These are phyloP conservation scores for Phymanthus crucifer DNA, from an alignment of 92 coral and sea anemone species.

Conservation along the genomic window DNA sequence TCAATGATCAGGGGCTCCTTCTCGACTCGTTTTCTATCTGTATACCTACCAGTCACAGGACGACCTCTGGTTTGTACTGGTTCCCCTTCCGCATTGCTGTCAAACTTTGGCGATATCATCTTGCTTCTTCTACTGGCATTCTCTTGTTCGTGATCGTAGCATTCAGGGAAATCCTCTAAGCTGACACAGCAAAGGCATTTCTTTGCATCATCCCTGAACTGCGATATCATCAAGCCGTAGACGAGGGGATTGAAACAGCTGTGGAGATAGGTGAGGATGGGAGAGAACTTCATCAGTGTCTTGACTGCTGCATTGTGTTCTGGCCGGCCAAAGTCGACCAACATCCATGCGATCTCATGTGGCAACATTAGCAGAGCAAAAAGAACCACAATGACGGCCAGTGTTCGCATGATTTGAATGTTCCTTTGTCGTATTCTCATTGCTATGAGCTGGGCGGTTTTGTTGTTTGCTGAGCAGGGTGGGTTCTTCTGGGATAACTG, in stretches of 20 bases:
- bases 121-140: neutral
- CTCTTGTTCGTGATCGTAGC: neutral
- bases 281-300: slow-evolving; percentile 45
- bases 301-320: slow-evolving; percentile 28
- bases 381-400: slow-evolving; percentile 52
- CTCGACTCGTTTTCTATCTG: neutral
- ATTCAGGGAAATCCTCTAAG: slow-evolving; percentile 12
- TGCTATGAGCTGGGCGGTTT: slow-evolving; percentile 9
- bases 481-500: slow-evolving; percentile 27
- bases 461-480: slow-evolving; percentile 15
- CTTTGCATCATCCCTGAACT: slow-evolving; percentile 39
- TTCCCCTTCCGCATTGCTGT: neutral
- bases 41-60: neutral
- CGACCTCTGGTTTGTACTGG: neutral
- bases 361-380: slow-evolving; percentile 71
- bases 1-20: neutral
- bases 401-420: slow-evolving; percentile 40
- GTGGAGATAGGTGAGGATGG: slow-evolving; percentile 61
- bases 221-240: slow-evolving; percentile 55
- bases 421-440: slow-evolving; percentile 33
- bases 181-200: slow-evolving; percentile 27
- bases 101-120: neutral
- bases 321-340: slow-evolving; percentile 60
- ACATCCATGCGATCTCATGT: slow-evolving; percentile 69
- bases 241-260: slow-evolving; percentile 72